Base-by-base conservation (phyloP, 2,113 vertebrate species). In the Butastur rufipennis region DNA sequence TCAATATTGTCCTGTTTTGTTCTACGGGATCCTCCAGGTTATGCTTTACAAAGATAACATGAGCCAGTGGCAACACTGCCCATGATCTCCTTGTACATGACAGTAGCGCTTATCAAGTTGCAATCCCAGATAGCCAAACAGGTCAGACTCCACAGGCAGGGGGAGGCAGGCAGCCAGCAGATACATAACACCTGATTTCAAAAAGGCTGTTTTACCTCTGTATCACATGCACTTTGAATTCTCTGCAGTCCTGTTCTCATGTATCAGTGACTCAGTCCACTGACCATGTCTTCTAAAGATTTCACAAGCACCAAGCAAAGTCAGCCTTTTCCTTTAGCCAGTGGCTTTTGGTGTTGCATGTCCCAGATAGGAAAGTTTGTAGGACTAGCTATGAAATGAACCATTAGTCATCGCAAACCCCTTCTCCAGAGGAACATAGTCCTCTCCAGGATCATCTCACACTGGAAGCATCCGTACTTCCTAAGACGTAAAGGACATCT, bases 31-130 rank as follows among this genome's bases (percentile, higher is more conserved):
- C 79, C 80, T 95, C 72, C 68, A 88, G 71, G 81, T 86, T 92
- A 88, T 90, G 65, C 79, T 94, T 86, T 84, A 81, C 67, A 85
- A 70, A 95, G 96, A 91, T 88, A 91, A 86, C 88, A 29, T 31
- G 55, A 89, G 70, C 59, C 43, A 81, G 83, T 86, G 91, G 59
- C 89, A 94, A 66, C 61, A 70, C 42, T 63, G 63, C 59, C 90
- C 78, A 12, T 86, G 85, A 84, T 86, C 72, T 88, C 88, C 78
- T 79, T 1, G 1, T 34, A 61, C 42, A 13, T 59, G 55, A 78
- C 55, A 87, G 59, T 29, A 86, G 61, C 7, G 6, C 38, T 95
- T 79, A 73, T 20, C 81, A 63, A 81, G 74, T 67, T 68, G 58
- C 88, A 80, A 17, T 56, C 81, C 79, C 12, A 25, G 83, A 52